These are phyloP conservation scores for Naja naja DNA, from an alignment of 2,113 vertebrate species.

Conservation along the genomic window DNA sequence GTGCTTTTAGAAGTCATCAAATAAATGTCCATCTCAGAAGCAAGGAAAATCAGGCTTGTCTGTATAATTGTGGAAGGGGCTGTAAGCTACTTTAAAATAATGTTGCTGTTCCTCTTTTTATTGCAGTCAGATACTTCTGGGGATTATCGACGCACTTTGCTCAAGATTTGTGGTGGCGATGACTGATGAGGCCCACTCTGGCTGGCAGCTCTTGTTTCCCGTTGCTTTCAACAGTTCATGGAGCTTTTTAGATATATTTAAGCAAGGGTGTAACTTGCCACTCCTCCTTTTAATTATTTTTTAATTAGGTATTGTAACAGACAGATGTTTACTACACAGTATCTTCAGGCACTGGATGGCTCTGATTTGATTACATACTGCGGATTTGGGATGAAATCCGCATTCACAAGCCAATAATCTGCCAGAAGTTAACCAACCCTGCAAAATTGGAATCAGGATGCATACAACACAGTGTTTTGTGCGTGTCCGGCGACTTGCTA, in stretches of 20 bases:
- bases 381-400: neutral
- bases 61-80: neutral
- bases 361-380: neutral
- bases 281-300: neutral
- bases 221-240: neutral
- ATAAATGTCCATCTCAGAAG: neutral
- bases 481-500: neutral
- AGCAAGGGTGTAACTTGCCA: constrained; percentile 22
- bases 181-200: constrained; percentile 20
- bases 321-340: constrained; percentile 11
- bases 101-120: neutral
- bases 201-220: accelerated
- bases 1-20: neutral
- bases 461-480: neutral
- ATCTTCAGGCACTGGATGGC: constrained; percentile 3
- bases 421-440: neutral
- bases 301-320: constrained; percentile 24
- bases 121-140: constrained; percentile 58
- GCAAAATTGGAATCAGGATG: neutral
- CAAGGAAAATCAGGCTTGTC: neutral
- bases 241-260: neutral
- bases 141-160: constrained; percentile 24
- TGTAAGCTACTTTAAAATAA: neutral
- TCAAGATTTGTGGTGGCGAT: constrained; percentile 58
- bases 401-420: neutral